Percentiles rank a stretch among this genome's conserved stretches.
These are phyloP conservation scores for Synanthedon andrenaeformis DNA, from an alignment of 2,888 invertebrate genomes.

Conservation along the genomic window DNA sequence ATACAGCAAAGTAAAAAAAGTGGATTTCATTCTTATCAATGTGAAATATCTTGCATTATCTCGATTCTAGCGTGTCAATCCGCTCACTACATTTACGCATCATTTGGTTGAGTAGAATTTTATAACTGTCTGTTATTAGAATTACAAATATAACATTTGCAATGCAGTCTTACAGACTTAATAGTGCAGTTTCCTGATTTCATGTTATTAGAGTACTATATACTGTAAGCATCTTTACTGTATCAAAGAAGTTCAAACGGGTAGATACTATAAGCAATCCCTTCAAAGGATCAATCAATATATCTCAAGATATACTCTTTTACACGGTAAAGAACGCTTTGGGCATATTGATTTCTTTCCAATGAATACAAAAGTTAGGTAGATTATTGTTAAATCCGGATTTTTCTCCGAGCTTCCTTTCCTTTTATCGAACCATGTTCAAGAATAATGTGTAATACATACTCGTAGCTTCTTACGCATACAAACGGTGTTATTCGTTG, in stretches of 20 bases:
- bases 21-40: background rate
- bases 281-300: too few species aligned
- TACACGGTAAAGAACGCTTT: too few species aligned
- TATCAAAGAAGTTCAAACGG: too few species aligned
- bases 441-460: background rate
- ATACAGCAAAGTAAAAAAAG: background rate
- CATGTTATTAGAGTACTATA: too few species aligned
- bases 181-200: too few species aligned
- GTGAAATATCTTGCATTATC: too few species aligned
- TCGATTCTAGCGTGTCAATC: too few species aligned
- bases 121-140: background rate
- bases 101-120: background rate
- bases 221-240: too few species aligned
- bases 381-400: background rate
- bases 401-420: background rate
- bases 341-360: background rate
- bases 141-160: background rate
- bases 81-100: background rate
- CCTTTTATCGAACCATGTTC: background rate
- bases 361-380: background rate
- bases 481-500: too few species aligned
- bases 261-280: too few species aligned
- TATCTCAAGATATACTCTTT: too few species aligned
- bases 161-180: background rate
- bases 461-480: background rate